Conservation (phyloP, 1,140 invertebrate genomes). For the Chironomus striatipennis region DNA sequence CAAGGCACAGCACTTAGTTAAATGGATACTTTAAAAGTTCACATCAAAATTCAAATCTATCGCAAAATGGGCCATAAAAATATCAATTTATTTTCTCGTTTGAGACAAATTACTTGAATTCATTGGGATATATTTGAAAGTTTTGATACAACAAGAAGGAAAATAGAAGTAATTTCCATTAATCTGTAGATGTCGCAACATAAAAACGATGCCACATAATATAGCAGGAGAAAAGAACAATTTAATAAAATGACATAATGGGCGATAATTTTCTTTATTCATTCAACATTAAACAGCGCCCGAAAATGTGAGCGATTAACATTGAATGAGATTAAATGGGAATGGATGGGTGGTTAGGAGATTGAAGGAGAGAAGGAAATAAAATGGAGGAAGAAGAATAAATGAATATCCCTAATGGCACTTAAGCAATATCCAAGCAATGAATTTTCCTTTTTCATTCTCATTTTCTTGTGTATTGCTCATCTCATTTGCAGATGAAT, state of each 20-base stretch:
- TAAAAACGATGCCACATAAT: neutral
- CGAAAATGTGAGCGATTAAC: neutral
- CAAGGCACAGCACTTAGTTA: neutral
- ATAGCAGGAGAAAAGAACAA: neutral
- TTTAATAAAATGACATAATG: neutral
- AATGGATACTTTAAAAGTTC: neutral
- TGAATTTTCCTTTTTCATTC: too few species aligned
- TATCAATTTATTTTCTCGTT: conserved; percentile 8
- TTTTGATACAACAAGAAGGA: too few species aligned
- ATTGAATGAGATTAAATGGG: neutral
- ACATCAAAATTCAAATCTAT: conserved; percentile 2
- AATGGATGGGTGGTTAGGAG: neutral
- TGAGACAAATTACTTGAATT: neutral
- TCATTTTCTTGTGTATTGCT: too few species aligned
- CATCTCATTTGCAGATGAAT: too few species aligned
- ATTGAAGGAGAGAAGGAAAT: too few species aligned
- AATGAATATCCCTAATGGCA: conserved; percentile 6
- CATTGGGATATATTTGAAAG: too few species aligned
- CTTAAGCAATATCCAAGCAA: neutral
- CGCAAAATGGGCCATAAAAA: neutral
- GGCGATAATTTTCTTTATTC: conserved; percentile 11
- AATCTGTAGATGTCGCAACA: neutral
- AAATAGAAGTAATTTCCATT: too few species aligned
- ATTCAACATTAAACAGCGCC: conserved; percentile 17
- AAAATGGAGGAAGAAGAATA: neutral